These are phyloP conservation scores for Calcarius lapponicus DNA, from an alignment of 2,797 vertebrate genomes.

Conservation along the genomic window DNA sequence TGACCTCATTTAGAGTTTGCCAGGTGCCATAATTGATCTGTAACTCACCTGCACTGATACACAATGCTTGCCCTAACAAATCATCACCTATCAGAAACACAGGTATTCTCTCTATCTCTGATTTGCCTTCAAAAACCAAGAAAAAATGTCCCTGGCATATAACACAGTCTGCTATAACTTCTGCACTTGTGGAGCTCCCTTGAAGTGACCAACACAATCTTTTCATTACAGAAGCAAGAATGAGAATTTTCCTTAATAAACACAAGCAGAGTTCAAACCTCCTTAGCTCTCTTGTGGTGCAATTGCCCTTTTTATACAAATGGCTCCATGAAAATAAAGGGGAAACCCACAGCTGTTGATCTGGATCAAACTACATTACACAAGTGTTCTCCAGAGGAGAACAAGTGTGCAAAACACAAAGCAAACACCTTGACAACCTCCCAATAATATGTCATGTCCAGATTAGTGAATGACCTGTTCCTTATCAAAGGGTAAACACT, in stretches of 20 bases:
- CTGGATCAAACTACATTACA: not conserved
- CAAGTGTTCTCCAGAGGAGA: not conserved
- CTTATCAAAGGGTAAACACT: slow-evolving; percentile 72
- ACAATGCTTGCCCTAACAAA: not conserved
- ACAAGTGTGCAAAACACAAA: slow-evolving; percentile 12
- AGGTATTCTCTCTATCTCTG: not conserved
- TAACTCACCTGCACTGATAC: not conserved
- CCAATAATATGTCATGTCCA: slow-evolving; percentile 49
- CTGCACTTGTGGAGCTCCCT: no score
- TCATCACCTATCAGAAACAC: not conserved
- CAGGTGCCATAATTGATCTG: not conserved
- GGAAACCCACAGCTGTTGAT: not conserved
- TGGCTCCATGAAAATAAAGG: not conserved
- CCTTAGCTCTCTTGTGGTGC: not conserved
- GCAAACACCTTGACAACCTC: slow-evolving; percentile 47
- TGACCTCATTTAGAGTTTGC: not conserved
- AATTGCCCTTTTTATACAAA: not conserved
- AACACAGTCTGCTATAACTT: no score
- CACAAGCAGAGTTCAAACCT: not conserved
- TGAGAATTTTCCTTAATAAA: not conserved
- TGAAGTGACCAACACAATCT: not conserved
- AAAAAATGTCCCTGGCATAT: not conserved
- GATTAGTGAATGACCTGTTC: slow-evolving; percentile 38
- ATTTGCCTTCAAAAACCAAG: not conserved
- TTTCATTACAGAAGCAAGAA: not conserved